phyloP scores from a whole-genome alignment of 2,797 vertebrate species.

The Micropoecilia bifurca region DNA sequence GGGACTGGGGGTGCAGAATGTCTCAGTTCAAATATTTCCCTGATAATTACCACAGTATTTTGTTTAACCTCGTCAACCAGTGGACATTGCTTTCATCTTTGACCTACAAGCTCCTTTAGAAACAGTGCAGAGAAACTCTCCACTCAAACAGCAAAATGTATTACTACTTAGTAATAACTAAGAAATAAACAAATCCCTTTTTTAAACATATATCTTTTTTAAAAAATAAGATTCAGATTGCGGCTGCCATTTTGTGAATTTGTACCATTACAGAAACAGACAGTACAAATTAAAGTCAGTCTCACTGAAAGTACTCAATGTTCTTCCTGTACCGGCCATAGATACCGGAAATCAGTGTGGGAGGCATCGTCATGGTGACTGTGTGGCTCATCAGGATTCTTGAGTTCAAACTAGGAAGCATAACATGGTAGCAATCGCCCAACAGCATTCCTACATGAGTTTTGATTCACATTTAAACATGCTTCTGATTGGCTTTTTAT shows the following conservation, averaged over 20 bases:
- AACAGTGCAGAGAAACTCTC: not conserved
- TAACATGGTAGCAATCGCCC: not conserved
- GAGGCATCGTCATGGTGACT: not conserved
- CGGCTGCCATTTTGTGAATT: not conserved
- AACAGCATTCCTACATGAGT: not conserved
- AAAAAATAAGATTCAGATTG: not conserved
- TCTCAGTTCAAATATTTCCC: not conserved
- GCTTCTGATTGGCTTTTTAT: not conserved
- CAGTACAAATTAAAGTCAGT: not conserved
- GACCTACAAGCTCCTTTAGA: not conserved
- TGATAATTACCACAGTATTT: not conserved
- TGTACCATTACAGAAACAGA: not conserved
- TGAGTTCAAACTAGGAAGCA: constrained; percentile 1
- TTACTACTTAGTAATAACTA: not conserved
- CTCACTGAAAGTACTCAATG: not conserved
- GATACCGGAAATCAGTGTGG: not conserved
- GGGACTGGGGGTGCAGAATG: not conserved
- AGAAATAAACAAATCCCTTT: not conserved
- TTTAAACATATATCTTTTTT: not conserved
- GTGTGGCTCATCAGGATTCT: not conserved
- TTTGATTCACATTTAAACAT: not conserved
- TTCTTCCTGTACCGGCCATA: not conserved
- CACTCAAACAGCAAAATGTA: not conserved
- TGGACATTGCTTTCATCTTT: not conserved
- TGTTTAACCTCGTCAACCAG: not conserved